Base-by-base conservation (phyloP, 2,797 vertebrate genomes). In the Xenops minutus region DNA sequence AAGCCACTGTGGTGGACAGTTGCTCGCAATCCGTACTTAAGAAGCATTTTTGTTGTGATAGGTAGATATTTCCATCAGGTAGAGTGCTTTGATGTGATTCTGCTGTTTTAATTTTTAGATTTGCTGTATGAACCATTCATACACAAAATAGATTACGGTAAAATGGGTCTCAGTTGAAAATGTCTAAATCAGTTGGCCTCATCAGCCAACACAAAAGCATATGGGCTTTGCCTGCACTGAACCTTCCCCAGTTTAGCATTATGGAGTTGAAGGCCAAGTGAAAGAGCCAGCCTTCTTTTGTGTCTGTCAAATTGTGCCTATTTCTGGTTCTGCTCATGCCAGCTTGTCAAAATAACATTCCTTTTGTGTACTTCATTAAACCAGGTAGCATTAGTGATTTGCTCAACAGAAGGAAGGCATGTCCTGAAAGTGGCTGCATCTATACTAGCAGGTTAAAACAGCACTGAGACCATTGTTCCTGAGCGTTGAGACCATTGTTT, bases 361-460 rank as follows among this genome's bases (percentile, higher is more conserved):
- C 27, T 91, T 85, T 89, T 62, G 24, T 64, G 37, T 74, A 43
- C 39, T 54, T 89, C 24, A 29, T 89, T 83, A 68, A 88, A 68
- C 12, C 16, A 68, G 52, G 7, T 22, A n/a, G n/a, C 48, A 30
- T 85, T 66, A 88, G 62, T 52, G 73, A 48, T 62, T 77, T 0
- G 4, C 24, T 67, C 46, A 68, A 41, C 29, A n/a, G n/a, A 64
- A 63, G 46, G 44, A 84, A 58, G 49, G 30, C 30, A 12, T 56
- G 21, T 59, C 73, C 49, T 75, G 46, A 62, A 77, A 85, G 49
- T 36, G 69, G 7, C 76, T 67, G 39, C 54, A 27, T 29, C 49
- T 83, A 1, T 59, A 11, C 23, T 52, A 52, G 32, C 36, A 73
- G 20, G 10, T 58, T 56, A 34, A 92, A 91, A 63, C 29, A 48